Evolutionary conservation across 2,888 invertebrate genomes (phyloP).

Genomic region (Eucriotettix oculatus): DNA sequence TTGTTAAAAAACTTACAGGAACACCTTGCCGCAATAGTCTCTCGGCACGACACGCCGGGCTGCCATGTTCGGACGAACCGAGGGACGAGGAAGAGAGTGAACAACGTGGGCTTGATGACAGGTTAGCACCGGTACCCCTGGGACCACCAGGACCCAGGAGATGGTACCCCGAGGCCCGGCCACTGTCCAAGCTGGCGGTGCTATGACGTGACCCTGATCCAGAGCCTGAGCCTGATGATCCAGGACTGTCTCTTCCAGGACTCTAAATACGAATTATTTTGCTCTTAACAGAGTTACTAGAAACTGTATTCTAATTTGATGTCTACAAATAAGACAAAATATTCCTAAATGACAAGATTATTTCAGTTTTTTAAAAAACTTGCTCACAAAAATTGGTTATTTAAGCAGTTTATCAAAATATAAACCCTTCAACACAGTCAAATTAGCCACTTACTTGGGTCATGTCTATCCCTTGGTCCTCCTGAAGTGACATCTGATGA

Average conservation of each 20-base stretch:
- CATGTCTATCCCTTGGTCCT: conserved; percentile 79
- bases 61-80: conserved; percentile 43
- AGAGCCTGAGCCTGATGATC: conserved; percentile 71
- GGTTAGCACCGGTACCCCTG: conserved; percentile 29
- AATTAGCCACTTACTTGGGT: conserved; percentile 41
- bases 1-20: conserved; percentile 36
- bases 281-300: no score
- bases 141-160: conserved; percentile 20
- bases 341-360: not conserved
- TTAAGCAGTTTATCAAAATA: no score
- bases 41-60: conserved; percentile 44
- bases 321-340: not conserved
- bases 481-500: conserved; percentile 65
- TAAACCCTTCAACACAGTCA: not conserved
- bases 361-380: no score
- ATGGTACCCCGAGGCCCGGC: conserved; percentile 71
- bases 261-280: conserved; percentile 33
- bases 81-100: conserved; percentile 63
- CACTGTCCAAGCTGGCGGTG: conserved; percentile 77
- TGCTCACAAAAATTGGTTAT: no score
- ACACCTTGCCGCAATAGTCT: conserved; percentile 55
- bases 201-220: conserved; percentile 80
- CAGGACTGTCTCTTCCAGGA: conserved; percentile 85
- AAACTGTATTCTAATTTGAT: not conserved
- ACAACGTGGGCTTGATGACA: conserved; percentile 43